Conservation (phyloP, 2,797 vertebrate species). For the Acrocephalus scirpaceus region DNA sequence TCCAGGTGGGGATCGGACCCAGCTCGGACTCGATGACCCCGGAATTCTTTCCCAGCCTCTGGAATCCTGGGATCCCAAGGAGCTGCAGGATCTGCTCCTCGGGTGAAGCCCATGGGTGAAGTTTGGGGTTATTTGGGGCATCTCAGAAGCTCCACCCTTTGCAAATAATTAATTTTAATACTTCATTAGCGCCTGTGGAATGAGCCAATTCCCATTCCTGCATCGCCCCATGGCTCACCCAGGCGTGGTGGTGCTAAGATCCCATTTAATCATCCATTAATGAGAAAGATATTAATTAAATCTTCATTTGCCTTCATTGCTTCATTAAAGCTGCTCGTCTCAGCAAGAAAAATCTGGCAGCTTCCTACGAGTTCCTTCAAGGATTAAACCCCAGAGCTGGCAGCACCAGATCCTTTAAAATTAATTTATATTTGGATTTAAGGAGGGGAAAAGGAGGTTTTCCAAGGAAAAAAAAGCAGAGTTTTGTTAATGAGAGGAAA, state of each 20-base stretch:
- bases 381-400: neutral
- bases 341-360: neutral
- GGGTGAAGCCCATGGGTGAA: fast-evolving
- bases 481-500: neutral
- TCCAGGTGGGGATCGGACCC: fast-evolving
- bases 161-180: neutral
- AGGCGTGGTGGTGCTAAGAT: neutral
- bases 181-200: neutral
- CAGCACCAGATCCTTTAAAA: neutral
- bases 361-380: neutral
- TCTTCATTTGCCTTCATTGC: neutral
- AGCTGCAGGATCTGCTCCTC: neutral
- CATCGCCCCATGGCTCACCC: neutral
- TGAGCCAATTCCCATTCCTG: neutral
- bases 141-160: neutral
- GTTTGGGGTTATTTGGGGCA: neutral
- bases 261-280: neutral
- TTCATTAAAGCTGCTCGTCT: neutral
- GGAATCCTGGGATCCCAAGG: neutral
- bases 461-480: fast-evolving
- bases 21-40: fast-evolving
- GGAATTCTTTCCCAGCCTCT: fast-evolving
- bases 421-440: neutral
- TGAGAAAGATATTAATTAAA: conserved; percentile 43
- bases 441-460: neutral